Evolutionary conservation across 2,797 vertebrate species (phyloP).

Genomic region (Neosalanx taihuensis): DNA sequence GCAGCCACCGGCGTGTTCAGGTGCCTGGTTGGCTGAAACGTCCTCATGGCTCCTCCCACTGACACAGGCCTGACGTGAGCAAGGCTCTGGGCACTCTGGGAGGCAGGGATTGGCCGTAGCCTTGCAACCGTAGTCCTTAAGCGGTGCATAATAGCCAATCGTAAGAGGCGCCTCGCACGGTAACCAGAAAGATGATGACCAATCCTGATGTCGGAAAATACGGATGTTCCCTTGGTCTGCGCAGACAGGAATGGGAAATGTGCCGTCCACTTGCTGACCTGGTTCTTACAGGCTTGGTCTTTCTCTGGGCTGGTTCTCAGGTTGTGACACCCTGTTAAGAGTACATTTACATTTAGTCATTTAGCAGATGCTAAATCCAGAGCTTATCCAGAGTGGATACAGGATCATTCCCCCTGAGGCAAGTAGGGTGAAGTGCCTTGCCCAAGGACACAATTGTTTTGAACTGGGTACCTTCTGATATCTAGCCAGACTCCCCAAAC

Average conservation of each 20-base stretch:
- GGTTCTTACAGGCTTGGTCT: neutral
- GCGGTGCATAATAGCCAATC: conserved; percentile 80
- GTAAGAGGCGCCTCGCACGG: conserved; percentile 34
- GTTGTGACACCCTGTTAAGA: neutral
- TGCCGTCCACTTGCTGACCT: neutral
- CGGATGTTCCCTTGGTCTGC: conserved; percentile 2
- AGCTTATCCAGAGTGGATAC: too few relatives aligned
- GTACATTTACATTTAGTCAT: too few relatives aligned
- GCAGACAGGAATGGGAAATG: neutral
- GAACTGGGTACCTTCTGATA: too few relatives aligned
- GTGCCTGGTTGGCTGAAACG: conserved; percentile 75
- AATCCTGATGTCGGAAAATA: neutral
- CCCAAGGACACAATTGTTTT: too few relatives aligned
- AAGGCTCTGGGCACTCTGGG: conserved; percentile 73
- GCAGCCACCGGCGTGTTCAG: conserved; percentile 77
- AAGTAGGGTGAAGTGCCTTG: too few relatives aligned
- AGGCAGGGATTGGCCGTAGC: conserved; percentile 80
- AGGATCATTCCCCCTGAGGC: too few relatives aligned
- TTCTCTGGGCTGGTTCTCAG: neutral
- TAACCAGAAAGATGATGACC: conserved; percentile 15
- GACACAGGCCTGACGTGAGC: conserved; percentile 62
- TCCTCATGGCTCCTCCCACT: conserved; percentile 64
- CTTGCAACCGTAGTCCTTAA: conserved; percentile 87
- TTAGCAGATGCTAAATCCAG: too few relatives aligned
- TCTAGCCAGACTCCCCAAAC: too few relatives aligned